Percentiles rank a stretch among this genome's conserved stretches.
Conservation (phyloP, 2,888 invertebrate species). For the Eupithecia subfuscata region DNA sequence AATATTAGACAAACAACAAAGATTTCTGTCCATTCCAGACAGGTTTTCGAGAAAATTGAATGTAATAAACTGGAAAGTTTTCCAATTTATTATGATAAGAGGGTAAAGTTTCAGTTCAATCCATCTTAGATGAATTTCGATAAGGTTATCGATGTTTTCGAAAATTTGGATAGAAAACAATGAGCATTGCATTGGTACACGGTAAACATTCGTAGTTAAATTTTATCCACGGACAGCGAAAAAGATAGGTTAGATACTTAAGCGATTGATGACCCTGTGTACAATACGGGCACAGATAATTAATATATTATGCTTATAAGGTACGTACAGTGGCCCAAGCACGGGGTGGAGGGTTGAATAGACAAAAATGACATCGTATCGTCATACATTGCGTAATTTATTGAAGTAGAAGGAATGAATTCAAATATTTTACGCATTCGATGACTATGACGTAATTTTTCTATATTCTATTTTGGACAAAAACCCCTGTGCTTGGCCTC, state of each 20-base stretch:
- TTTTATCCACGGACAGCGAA: neutral
- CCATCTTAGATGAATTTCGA: neutral
- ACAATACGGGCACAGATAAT: neutral
- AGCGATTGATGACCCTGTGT: neutral
- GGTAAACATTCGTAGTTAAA: neutral
- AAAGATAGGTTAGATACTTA: neutral
- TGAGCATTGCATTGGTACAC: neutral
- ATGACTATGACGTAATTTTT: no score
- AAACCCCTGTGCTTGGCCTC: no score
- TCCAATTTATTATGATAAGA: constrained; percentile 8
- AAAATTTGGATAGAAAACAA: neutral
- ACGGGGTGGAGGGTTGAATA: no score
- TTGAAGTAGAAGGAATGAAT: no score
- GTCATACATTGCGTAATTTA: no score
- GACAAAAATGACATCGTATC: no score
- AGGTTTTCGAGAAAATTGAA: constrained; percentile 13
- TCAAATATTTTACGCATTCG: no score
- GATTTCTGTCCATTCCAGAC: constrained; percentile 1
- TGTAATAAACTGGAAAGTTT: constrained; percentile 7
- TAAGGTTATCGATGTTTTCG: neutral
- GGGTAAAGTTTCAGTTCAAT: neutral
- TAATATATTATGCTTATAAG: neutral
- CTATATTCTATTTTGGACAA: no score
- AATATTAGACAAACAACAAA: constrained; percentile 6
- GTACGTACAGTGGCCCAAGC: neutral